These are phyloP conservation scores for Nemotelus nigrinus DNA, from an alignment of 2,888 invertebrate species.

Conservation along the genomic window DNA sequence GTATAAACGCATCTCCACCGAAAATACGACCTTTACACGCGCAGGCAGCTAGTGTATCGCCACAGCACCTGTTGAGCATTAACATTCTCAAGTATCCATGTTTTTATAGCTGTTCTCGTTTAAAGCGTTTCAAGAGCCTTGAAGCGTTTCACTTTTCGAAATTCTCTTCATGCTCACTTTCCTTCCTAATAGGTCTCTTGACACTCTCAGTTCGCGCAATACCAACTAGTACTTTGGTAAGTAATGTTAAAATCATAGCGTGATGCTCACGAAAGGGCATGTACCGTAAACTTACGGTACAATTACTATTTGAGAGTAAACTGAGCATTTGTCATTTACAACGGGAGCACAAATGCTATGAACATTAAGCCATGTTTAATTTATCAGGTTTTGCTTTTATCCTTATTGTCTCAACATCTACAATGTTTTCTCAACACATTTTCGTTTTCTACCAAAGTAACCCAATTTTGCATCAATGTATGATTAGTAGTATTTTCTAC, in stretches of 20 bases:
- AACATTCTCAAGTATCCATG: background rate
- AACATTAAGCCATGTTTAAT: too few species aligned
- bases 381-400: too few species aligned
- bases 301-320: background rate
- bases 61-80: background rate
- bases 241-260: background rate
- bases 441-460: too few species aligned
- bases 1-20: too few species aligned
- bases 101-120: background rate
- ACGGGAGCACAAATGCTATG: background rate
- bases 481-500: too few species aligned
- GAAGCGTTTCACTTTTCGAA: slow-evolving; percentile 33
- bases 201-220: slow-evolving; percentile 17
- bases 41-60: too few species aligned
- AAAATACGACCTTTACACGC: too few species aligned
- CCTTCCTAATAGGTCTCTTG: slow-evolving; percentile 32
- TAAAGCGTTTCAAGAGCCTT: slow-evolving; percentile 1
- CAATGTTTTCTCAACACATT: too few species aligned
- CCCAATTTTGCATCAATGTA: too few species aligned
- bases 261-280: background rate
- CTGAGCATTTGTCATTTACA: background rate
- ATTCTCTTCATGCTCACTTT: slow-evolving; percentile 40
- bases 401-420: too few species aligned
- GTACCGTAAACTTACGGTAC: background rate
- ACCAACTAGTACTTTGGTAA: background rate